Conservation (phyloP, 1,140 invertebrate species). For the Pygmarrhopalites habei region DNA sequence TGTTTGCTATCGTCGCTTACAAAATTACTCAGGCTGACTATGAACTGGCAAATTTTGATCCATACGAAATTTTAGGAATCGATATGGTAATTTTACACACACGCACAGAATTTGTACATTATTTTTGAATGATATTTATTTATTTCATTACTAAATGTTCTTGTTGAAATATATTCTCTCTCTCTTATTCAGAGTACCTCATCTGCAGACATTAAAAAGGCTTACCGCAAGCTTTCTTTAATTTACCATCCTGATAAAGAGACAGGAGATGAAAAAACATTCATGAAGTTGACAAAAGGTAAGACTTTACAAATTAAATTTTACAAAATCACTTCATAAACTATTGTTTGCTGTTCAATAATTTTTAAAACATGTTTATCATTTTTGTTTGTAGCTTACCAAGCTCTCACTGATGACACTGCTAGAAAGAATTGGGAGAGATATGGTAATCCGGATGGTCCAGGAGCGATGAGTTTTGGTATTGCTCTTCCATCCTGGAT, state of each 20-base stretch:
- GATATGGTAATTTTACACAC: constrained; percentile 68
- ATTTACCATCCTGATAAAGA: constrained; percentile 96
- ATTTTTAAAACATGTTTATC: background rate
- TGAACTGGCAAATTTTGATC: constrained; percentile 97
- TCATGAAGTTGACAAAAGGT: constrained; percentile 97
- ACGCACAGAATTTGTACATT: background rate
- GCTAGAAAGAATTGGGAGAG: constrained; percentile 96
- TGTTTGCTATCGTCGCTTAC: constrained; percentile 80
- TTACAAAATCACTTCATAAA: constrained; percentile 13
- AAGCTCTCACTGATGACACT: constrained; percentile 91
- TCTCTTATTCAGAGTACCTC: constrained; percentile 67
- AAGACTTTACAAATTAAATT: constrained; percentile 49
- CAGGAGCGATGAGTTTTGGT: constrained; percentile 96
- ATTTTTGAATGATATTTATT: too few species aligned
- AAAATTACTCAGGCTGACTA: constrained; percentile 97
- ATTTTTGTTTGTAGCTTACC: too few species aligned
- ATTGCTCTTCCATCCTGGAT: constrained; percentile 99
- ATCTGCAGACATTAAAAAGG: constrained; percentile 84
- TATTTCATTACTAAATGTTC: background rate
- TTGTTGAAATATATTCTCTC: background rate
- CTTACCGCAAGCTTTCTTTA: constrained; percentile 86
- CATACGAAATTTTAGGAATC: constrained; percentile 90
- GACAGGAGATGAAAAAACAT: constrained; percentile 92
- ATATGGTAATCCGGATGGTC: constrained; percentile 99
- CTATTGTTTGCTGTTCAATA: constrained; percentile 17